Conservation (phyloP, 2,888 invertebrate species). For the Achlya flavicornis region DNA sequence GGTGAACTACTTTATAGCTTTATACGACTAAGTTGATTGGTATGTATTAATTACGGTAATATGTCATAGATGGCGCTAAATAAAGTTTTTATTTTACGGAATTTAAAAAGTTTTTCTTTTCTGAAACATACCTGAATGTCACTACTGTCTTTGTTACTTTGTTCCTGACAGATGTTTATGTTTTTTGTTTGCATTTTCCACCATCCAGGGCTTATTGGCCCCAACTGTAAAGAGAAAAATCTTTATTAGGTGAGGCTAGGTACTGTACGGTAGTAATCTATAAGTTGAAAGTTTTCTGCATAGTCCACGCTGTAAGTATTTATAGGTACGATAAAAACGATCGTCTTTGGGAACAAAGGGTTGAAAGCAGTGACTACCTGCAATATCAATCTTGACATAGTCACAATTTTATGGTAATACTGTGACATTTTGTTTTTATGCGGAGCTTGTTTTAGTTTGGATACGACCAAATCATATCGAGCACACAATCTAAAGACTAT, state of each 20-base stretch:
- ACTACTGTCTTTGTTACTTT: constrained; percentile 64
- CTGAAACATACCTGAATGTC: constrained; percentile 57
- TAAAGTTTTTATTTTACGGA: constrained; percentile 9
- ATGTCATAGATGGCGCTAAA: constrained; percentile 31
- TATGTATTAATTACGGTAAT: neutral
- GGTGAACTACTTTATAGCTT: constrained; percentile 19
- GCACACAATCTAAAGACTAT: too few relatives aligned
- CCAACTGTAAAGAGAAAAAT: constrained; percentile 50
- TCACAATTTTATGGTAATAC: too few relatives aligned
- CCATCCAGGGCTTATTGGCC: constrained; percentile 41
- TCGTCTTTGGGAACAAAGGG: too few relatives aligned
- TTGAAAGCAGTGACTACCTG: too few relatives aligned
- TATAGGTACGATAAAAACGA: too few relatives aligned
- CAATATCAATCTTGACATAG: too few relatives aligned
- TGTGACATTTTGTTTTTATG: too few relatives aligned
- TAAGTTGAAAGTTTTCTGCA: too few relatives aligned
- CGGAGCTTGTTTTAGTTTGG: too few relatives aligned
- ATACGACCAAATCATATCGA: too few relatives aligned
- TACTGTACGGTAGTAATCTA: too few relatives aligned
- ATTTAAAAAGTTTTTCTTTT: constrained; percentile 23
- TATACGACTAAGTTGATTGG: neutral
- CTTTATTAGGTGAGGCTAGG: constrained; percentile 11
- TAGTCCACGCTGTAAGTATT: too few relatives aligned
- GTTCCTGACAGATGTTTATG: constrained; percentile 83
- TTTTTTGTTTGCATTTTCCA: constrained; percentile 86